Base-by-base conservation (phyloP, 2,797 vertebrate genomes). In the Myotis findleyi region DNA sequence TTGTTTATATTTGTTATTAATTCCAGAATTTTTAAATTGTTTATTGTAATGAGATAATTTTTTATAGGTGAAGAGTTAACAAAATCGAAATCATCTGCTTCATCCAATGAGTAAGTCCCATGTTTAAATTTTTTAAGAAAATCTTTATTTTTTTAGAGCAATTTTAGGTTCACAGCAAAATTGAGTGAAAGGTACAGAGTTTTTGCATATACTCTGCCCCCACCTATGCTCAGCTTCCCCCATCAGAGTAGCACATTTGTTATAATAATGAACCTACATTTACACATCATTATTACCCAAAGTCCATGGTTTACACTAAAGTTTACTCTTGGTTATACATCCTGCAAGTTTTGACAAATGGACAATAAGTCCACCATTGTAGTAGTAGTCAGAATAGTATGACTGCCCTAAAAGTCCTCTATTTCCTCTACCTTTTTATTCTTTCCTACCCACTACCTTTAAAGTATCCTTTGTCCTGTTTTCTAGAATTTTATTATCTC, bases 61-160 rank as follows among this genome's bases (percentile, higher is more conserved):
- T 98, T 98, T 73, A 96, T 97, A 99, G 99, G 98, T 98, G 99
- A 99, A 97, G 99, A 99, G 97, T 98, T 99, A 97, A 98, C 98
- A 96, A 99, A 99, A 97, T 90, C 98, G 96, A 99, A 99, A 97
- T 97, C 98, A 95, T 98, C 98, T 91, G 95, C 98, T 87, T 97
- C 99, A 84, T 96, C 98, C 95, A 98, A 98, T 85, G 99, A 99
- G 99, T 99, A 99, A 99, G 99, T 99, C 96, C 53, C 25, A 92
- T 41, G 23, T 96, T 93, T 94, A 76, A 68, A 64, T 47, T 64
- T 91, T 94, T 53, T 64, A 93, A 80, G 89, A 77, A 82, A 68
- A 55, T 51, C 30, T 96, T 87, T 82, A 44, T 90, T 18, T 71
- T 72, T 87, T 94, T 62, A 87, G n/a, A 88, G 30, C 16, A 81